Conservation (phyloP, 2,888 invertebrate genomes). For the Tipula confusa region DNA sequence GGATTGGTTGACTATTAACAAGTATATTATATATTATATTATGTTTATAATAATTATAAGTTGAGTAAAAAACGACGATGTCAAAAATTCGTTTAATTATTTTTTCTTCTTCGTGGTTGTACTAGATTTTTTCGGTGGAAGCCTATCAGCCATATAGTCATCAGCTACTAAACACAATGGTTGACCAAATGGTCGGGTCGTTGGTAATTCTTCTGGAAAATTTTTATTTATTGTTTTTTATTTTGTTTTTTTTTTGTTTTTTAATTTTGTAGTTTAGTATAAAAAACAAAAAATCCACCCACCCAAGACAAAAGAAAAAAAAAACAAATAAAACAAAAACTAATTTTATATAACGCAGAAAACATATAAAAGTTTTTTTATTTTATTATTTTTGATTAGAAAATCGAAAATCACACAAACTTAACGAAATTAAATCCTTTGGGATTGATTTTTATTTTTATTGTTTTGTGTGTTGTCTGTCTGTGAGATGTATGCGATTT, state of each 20-base stretch:
- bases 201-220: slow-evolving; percentile 40
- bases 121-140: slow-evolving; percentile 38
- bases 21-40: too few relatives aligned
- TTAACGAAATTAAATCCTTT: background rate
- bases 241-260: background rate
- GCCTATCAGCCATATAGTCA: slow-evolving; percentile 42
- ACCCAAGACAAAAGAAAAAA: background rate
- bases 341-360: background rate
- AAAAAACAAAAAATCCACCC: background rate
- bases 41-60: too few relatives aligned
- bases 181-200: slow-evolving; percentile 71
- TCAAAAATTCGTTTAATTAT: slow-evolving; percentile 27
- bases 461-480: background rate
- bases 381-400: slow-evolving; percentile 12
- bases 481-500: background rate
- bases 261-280: slow-evolving; percentile 15
- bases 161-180: slow-evolving; percentile 66
- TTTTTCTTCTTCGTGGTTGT: slow-evolving; percentile 37
- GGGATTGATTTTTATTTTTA: background rate
- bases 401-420: slow-evolving; percentile 7
- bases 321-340: background rate
- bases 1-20: too few relatives aligned
- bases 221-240: background rate
- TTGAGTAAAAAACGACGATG: background rate
- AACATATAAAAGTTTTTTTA: background rate